phyloP scores from a whole-genome alignment of 2,797 vertebrate species.

The Sebastes goodei region DNA sequence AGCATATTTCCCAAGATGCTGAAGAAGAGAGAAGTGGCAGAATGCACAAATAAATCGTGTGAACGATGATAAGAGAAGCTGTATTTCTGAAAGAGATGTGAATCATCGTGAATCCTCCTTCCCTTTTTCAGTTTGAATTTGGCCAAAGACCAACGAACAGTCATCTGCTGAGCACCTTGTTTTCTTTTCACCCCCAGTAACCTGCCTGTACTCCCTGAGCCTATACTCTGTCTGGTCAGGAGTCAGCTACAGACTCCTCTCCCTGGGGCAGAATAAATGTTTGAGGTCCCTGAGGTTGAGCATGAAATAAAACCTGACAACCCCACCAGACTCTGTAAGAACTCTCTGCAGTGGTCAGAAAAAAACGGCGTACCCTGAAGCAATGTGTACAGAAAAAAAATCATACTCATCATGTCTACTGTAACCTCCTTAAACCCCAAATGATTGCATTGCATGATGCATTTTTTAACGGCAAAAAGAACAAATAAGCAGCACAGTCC shows the following conservation, averaged over 20 bases:
- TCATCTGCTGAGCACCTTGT: slow-evolving; percentile 16
- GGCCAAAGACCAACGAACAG: slow-evolving; percentile 30
- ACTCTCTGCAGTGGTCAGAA: slow-evolving; percentile 40
- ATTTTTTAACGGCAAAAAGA: slow-evolving; percentile 20
- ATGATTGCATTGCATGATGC: not conserved
- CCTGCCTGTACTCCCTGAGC: slow-evolving; percentile 29
- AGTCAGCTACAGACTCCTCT: slow-evolving; percentile 53
- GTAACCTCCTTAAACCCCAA: slow-evolving; percentile 26
- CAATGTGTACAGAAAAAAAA: slow-evolving; percentile 33
- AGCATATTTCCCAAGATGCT: not conserved
- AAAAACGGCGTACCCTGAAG: slow-evolving; percentile 24
- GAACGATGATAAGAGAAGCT: not conserved
- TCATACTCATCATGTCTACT: slow-evolving; percentile 6
- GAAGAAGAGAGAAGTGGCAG: not conserved
- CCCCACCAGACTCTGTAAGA: slow-evolving; percentile 39
- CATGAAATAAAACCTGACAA: slow-evolving; percentile 73
- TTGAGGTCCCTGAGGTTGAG: slow-evolving; percentile 64
- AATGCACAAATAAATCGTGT: not conserved
- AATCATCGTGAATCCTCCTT: slow-evolving; percentile 1
- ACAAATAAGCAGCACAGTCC: slow-evolving; percentile 18
- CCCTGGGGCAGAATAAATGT: slow-evolving; percentile 72
- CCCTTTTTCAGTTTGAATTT: slow-evolving; percentile 37
- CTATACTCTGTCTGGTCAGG: slow-evolving; percentile 37
- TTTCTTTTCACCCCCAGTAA: slow-evolving; percentile 46
- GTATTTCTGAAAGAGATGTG: not conserved